A percentile compares a stretch with the other conserved stretches of the same genome.
phyloP scores from a whole-genome alignment of 2,113 vertebrate genomes.

The Axis porcinus region DNA sequence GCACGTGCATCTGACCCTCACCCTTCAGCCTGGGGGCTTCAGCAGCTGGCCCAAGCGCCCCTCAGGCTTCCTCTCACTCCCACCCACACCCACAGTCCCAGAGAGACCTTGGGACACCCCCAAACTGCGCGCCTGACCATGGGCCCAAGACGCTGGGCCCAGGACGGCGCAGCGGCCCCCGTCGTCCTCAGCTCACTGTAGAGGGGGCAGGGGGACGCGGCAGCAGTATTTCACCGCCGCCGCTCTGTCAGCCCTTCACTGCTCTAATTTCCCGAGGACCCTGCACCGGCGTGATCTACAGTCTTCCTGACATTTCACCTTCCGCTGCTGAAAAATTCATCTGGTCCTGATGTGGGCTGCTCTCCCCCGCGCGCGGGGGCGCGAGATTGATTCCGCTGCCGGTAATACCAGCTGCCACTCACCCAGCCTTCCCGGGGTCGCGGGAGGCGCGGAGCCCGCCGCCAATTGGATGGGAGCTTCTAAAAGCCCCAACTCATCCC shows the following conservation, averaged over 20 bases:
- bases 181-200: not conserved
- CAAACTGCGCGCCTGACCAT: fast-evolving
- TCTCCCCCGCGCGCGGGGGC: not conserved
- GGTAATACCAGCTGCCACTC: constrained; percentile 4
- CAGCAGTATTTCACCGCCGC: not conserved
- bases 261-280: constrained; percentile 30
- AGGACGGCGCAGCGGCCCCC: not conserved
- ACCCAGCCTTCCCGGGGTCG: not conserved
- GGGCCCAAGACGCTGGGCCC: not conserved
- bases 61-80: not conserved
- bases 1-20: fast-evolving
- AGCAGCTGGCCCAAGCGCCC: not conserved
- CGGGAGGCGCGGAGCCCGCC: not conserved
- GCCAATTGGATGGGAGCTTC: not conserved
- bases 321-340: constrained; percentile 44
- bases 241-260: not conserved
- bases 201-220: fast-evolving
- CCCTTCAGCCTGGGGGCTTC: not conserved
- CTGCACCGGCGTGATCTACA: not conserved
- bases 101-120: not conserved
- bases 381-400: not conserved
- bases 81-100: fast-evolving
- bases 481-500: not conserved
- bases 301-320: constrained; percentile 52
- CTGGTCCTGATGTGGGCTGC: not conserved